Percentiles rank a stretch among this genome's conserved stretches.
phyloP scores from a whole-genome alignment of 1,140 invertebrate species.

The Apis cerana region DNA sequence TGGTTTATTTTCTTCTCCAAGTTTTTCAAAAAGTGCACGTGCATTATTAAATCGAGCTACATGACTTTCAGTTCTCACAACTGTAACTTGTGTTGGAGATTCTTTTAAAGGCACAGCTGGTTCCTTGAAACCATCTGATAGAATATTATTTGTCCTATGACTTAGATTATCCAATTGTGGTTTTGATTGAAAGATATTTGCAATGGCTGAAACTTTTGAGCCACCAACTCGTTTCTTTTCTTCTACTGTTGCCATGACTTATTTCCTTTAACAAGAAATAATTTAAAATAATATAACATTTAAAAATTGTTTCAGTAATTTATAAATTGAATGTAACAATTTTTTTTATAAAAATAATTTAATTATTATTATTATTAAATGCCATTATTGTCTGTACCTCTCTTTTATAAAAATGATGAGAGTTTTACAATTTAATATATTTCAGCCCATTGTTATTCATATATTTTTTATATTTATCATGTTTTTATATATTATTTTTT shows the following conservation, averaged over 20 bases:
- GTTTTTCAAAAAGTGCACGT: constrained; percentile 94
- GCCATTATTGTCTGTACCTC: constrained; percentile 41
- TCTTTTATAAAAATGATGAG: constrained; percentile 35
- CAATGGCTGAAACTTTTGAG: constrained; percentile 94
- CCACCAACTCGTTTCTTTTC: constrained; percentile 86
- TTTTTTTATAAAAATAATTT: neutral
- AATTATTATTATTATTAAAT: neutral
- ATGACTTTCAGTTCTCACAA: constrained; percentile 93
- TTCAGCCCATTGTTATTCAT: constrained; percentile 74
- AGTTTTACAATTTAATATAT: constrained; percentile 38
- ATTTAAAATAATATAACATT: neutral
- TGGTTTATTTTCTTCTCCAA: constrained; percentile 88
- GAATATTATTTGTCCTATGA: constrained; percentile 75
- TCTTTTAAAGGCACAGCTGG: constrained; percentile 76
- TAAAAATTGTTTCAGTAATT: neutral
- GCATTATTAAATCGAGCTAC: constrained; percentile 95
- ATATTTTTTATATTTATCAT: constrained; percentile 45
- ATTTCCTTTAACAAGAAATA: constrained; percentile 8
- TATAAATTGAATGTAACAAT: neutral
- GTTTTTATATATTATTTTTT: constrained; percentile 30
- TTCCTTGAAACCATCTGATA: constrained; percentile 75
- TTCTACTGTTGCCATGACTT: constrained; percentile 83
- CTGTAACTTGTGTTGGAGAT: constrained; percentile 84
- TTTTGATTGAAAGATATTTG: constrained; percentile 91
- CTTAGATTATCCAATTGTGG: constrained; percentile 79